Base-by-base conservation (phyloP, 2,888 invertebrate species). In the Idaea biselata region DNA sequence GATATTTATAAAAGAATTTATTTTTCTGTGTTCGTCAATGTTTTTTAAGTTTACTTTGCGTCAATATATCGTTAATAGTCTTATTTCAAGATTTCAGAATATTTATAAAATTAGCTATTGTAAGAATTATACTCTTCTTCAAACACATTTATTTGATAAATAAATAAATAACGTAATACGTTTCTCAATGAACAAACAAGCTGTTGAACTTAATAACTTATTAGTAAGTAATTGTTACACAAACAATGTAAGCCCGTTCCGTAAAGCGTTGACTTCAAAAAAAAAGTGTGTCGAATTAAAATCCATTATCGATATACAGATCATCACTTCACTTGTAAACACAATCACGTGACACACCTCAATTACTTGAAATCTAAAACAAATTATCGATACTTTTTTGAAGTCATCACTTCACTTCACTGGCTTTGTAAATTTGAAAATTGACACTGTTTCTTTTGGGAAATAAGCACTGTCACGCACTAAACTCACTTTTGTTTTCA, bases 401-500 rank as follows among this genome's bases (percentile, higher is more conserved):
- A 90, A 90, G 89, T 83, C 88, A 81, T 79, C 84, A 86, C 86
- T 81, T 77, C 77, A 84, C 82, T 74, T 60, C 84, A 82, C 84
- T 81, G 69, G 81, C 86, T 84, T 81, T 70, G n/a, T n/a, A n/a
- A n/a, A n/a, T 84, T 55, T 62, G 32, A 32, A 11, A 44, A 44
- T 11, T 3, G 11, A 14, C 44, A 44, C 44, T 44, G 44, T 44
- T 59, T 62, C 63, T 61, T 25, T 25, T 1, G 25, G 25, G 63
- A 61, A 57, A 16, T 55, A 56, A 18, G 82, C 82, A 62, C 58
- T 57, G 63, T 60, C 56, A 76, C 79, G 68, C 63, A 68, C 63
- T 62, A 32, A 83, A 91, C 92, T 91, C 91, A 91, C 91, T 91
- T 91, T 78, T 81, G 73, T 88, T 86, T 84, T 91, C 91, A 91